Evolutionary conservation across 1,140 invertebrate genomes (phyloP).

Genomic region (Papilio glaucus): DNA sequence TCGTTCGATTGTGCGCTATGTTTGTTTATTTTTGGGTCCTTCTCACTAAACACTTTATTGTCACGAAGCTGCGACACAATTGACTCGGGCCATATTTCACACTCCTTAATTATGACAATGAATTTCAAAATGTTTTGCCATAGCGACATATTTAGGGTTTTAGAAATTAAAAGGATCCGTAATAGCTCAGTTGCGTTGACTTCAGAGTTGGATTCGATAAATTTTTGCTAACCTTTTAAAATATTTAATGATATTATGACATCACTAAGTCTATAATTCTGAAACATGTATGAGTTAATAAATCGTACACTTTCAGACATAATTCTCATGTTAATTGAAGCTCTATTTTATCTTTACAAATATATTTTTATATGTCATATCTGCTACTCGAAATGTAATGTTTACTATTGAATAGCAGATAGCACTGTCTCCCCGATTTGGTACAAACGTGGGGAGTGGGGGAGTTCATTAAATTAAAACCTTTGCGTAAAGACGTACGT

Average conservation of each 20-base stretch:
- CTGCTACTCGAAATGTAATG: no score
- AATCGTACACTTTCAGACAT: neutral
- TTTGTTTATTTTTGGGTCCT: slow-evolving; percentile 81
- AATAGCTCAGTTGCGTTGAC: neutral
- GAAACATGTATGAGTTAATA: neutral
- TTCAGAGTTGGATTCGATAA: neutral
- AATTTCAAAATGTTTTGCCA: slow-evolving; percentile 62
- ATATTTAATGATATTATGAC: no score
- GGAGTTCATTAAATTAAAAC: neutral
- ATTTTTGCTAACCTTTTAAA: neutral
- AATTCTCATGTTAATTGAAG: neutral
- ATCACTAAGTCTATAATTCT: neutral
- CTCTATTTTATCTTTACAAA: neutral
- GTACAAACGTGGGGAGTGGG: neutral
- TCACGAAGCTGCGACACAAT: slow-evolving; percentile 65
- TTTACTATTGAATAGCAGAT: neutral
- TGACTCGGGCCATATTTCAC: slow-evolving; percentile 72
- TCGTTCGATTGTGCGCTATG: slow-evolving; percentile 70
- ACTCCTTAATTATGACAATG: slow-evolving; percentile 65
- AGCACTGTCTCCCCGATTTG: neutral
- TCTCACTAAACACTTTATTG: slow-evolving; percentile 77
- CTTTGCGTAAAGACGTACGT: neutral
- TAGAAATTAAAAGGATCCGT: neutral
- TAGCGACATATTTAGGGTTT: slow-evolving; percentile 42
- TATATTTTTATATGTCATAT: neutral